A percentile compares a stretch with the other conserved stretches of the same genome.
These are phyloP conservation scores for Achatina immaculata DNA, from an alignment of 1,140 invertebrate genomes.

Conservation along the genomic window DNA sequence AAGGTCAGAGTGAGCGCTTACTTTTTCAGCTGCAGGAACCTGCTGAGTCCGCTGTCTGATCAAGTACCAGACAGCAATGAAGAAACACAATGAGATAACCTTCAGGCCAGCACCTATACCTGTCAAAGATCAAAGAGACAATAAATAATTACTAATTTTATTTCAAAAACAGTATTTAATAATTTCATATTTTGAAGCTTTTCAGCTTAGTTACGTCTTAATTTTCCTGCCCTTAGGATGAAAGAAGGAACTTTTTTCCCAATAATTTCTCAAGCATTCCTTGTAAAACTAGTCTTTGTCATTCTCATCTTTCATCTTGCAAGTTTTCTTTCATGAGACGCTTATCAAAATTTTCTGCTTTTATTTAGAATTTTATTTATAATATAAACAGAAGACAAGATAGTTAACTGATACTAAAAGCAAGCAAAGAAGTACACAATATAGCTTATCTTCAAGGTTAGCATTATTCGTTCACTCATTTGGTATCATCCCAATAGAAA, in stretches of 20 bases:
- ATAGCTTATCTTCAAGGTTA: too few relatives aligned
- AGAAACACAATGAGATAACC: slow-evolving; percentile 86
- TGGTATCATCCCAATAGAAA: too few relatives aligned
- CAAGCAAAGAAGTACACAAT: too few relatives aligned
- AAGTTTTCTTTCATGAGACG: too few relatives aligned
- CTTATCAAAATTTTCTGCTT: too few relatives aligned
- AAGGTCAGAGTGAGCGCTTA: too few relatives aligned
- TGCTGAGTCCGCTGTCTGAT: slow-evolving; percentile 73
- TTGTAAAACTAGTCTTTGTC: neutral
- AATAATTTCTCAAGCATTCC: neutral
- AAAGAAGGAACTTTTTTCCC: neutral
- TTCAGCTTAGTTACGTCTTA: neutral
- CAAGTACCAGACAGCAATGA: slow-evolving; percentile 90
- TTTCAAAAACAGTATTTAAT: neutral
- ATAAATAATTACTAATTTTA: neutral
- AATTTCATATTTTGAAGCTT: neutral
- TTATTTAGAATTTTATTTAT: too few relatives aligned
- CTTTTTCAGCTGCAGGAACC: too few relatives aligned
- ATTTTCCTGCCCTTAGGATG: too few relatives aligned
- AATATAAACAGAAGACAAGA: too few relatives aligned
- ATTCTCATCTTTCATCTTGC: neutral
- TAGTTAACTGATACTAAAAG: too few relatives aligned
- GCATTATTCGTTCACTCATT: too few relatives aligned
- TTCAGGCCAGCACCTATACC: slow-evolving; percentile 94
- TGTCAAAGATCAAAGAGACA: slow-evolving; percentile 65